These are phyloP conservation scores for Chlamydotis undulata DNA, from an alignment of 2,113 vertebrate genomes.

Conservation along the genomic window DNA sequence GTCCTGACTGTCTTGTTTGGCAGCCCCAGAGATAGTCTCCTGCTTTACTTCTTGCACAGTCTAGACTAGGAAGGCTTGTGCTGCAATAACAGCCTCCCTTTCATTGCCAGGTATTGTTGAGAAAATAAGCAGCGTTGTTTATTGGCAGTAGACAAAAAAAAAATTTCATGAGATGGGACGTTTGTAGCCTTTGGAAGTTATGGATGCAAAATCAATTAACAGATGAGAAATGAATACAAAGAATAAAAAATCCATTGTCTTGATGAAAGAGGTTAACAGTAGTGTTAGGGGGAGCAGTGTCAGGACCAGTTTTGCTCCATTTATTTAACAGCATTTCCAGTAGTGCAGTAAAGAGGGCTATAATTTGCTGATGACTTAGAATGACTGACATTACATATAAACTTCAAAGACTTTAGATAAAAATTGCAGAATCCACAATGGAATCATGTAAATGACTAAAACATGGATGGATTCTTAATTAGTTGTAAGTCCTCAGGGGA, in stretches of 20 bases:
- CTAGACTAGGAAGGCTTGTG: background rate
- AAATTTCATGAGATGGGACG: background rate
- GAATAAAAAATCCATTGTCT: background rate
- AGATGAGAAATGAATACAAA: background rate
- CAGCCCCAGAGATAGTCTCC: background rate
- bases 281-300: background rate
- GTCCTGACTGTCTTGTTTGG: background rate
- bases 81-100: background rate
- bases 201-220: background rate
- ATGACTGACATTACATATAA: slow-evolving; percentile 18
- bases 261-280: background rate
- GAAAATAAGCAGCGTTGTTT: background rate
- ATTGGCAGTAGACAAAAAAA: background rate
- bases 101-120: background rate
- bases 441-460: slow-evolving; percentile 12
- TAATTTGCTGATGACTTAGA: slow-evolving; percentile 23
- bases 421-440: slow-evolving; percentile 20
- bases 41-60: background rate
- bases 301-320: background rate
- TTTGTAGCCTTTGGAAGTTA: background rate
- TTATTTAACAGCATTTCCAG: background rate
- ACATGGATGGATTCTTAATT: slow-evolving; percentile 6
- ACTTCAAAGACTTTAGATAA: slow-evolving; percentile 1
- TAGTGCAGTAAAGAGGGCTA: background rate
- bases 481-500: background rate